Percentiles rank a stretch among this genome's conserved stretches.
These are phyloP conservation scores for Mycogona germanica DNA, from an alignment of 2,888 invertebrate species.

Conservation along the genomic window DNA sequence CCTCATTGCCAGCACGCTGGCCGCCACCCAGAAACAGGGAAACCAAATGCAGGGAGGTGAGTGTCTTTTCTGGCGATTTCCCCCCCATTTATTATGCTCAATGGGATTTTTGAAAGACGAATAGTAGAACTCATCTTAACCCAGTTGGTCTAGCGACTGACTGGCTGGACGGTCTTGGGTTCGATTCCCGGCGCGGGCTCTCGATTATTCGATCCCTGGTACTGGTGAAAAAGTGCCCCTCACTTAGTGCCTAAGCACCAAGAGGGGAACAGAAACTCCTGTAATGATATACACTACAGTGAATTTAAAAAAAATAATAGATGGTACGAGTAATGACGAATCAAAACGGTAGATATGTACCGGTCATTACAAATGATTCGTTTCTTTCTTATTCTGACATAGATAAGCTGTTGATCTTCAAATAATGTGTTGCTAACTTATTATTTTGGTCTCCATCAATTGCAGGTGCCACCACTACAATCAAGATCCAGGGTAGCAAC, in stretches of 20 bases:
- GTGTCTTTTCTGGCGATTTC: not conserved
- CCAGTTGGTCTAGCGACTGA: too few relatives aligned
- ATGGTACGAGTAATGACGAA: not conserved
- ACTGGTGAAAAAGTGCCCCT: too few relatives aligned
- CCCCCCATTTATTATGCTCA: too few relatives aligned
- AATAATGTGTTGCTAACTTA: not conserved
- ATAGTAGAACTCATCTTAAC: not conserved
- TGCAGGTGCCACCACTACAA: constrained; percentile 16
- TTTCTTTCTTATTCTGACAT: not conserved
- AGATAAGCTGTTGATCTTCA: not conserved
- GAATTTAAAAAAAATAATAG: constrained; percentile 1
- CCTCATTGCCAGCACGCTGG: constrained; percentile 19
- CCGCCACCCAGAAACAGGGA: constrained; percentile 17
- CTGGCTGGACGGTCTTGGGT: too few relatives aligned
- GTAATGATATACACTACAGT: too few relatives aligned
- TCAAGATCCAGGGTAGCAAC: constrained; percentile 21
- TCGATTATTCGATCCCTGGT: too few relatives aligned
- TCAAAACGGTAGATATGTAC: not conserved
- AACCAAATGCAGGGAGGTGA: constrained; percentile 12
- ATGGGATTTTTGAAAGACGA: too few relatives aligned
- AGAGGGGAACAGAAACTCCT: too few relatives aligned
- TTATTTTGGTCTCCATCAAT: not conserved
- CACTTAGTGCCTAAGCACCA: too few relatives aligned
- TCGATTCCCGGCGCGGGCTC: too few relatives aligned
- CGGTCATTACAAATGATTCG: not conserved